phyloP scores from a whole-genome alignment of 2,797 vertebrate species.

The Sebastes kiyomatsui region DNA sequence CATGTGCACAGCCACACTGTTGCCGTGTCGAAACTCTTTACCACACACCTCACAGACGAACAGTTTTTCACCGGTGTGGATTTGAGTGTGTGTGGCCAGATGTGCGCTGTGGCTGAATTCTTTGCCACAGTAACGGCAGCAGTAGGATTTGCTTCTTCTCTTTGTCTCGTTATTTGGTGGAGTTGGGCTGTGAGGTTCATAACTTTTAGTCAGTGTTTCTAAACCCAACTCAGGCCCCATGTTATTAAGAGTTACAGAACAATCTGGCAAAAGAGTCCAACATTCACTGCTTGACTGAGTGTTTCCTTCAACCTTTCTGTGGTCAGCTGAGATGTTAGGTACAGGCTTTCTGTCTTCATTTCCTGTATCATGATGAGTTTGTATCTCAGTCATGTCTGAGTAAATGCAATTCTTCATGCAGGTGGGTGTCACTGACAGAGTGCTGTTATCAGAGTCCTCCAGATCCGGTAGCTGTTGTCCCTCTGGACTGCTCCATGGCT shows the following conservation, averaged over 20 bases:
- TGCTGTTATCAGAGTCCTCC: background rate
- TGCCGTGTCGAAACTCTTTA: constrained; percentile 22
- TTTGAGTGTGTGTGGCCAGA: background rate
- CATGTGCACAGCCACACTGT: constrained; percentile 27
- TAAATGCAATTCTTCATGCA: background rate
- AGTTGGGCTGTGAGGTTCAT: background rate
- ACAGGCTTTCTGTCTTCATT: constrained; percentile 6
- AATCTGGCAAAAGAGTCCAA: constrained; percentile 5
- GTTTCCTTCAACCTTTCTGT: background rate
- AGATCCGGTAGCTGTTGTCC: background rate
- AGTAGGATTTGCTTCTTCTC: background rate
- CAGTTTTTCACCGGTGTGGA: background rate
- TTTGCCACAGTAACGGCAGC: constrained; percentile 4
- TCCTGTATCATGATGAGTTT: background rate
- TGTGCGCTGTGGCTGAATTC: constrained; percentile 11
- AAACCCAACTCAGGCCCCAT: background rate
- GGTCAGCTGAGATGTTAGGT: background rate
- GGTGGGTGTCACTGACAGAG: background rate
- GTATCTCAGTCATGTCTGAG: background rate
- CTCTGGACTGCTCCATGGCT: background rate
- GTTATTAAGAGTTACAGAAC: background rate
- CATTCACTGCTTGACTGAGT: background rate
- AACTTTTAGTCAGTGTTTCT: background rate
- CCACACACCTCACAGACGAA: constrained; percentile 23
- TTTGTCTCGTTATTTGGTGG: background rate